Base-by-base conservation (phyloP, 1,140 invertebrate species). In the Diabrotica virgifera region DNA sequence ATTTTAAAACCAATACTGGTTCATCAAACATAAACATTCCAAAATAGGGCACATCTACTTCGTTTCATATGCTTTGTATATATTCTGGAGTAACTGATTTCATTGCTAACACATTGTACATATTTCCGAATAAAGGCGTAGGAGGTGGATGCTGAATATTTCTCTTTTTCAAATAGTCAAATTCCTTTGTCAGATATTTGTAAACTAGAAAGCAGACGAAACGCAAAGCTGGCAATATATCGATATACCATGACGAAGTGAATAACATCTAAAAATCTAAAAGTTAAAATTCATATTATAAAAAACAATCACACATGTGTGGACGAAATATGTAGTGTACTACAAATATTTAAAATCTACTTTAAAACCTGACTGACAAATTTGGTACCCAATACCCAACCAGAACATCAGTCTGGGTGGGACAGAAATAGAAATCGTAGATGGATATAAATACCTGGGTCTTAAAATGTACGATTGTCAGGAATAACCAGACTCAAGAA, bases 11-110 rank as follows among this genome's bases (percentile, higher is more conserved):
- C 6, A 74, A 56, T 14, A 53, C 66, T 0, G 81, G 80, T 63
- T 77, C 71, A 0, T 77, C 74, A 5, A 80, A 79, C 13, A 76
- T 71, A 54, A 73, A 82, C 0, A 78, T 74, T 52, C 80, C 81
- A 35, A 80, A 67, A 57, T 76, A 80, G 0, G 79, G 77, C 36
- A 69, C 72, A 5, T 75, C 67, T 52, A 73, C 76, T 51, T 72
- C 72, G 8, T 70, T 59, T 55, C 71, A 75, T 0, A 74, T 10
- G 38, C 68, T 67, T 7, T 9, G 62, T 6, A 73, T 61, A 36
- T 60, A 68, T 61, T 68, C 50, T 9, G 59, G 67, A 8, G 74
- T 62, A 9, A 52, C 55, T 46, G 40, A 10, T 46, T 46, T 46
- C 8, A 46, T 10, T 46, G 40, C n/a, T 10, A 46, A 5, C n/a